Percentiles rank a stretch among this genome's conserved stretches.
Evolutionary conservation across 2,888 invertebrate species (phyloP).

Genomic region (Drosophila neoperkinsi): DNA sequence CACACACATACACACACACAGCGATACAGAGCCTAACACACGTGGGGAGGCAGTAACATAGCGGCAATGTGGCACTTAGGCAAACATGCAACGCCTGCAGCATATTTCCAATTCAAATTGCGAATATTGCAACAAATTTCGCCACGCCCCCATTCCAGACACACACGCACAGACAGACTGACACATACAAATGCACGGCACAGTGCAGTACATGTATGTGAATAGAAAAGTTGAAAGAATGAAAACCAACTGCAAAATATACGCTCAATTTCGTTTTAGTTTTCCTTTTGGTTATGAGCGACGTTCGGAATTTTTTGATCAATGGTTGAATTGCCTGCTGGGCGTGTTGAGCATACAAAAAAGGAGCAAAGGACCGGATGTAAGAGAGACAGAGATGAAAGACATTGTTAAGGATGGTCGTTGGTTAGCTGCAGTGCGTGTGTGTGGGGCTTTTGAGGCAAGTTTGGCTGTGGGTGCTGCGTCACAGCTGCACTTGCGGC

Average conservation of each 20-base stretch:
- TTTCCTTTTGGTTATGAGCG: slow-evolving; percentile 41
- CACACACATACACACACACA: background rate
- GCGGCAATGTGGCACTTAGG: slow-evolving; percentile 54
- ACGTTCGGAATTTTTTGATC: slow-evolving; percentile 56
- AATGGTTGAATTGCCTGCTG: slow-evolving; percentile 52
- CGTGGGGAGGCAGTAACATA: slow-evolving; percentile 15
- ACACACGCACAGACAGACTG: background rate
- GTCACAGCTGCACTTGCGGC: slow-evolving; percentile 47
- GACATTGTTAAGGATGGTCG: slow-evolving; percentile 27
- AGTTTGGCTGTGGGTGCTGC: slow-evolving; percentile 36
- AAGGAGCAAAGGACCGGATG: background rate
- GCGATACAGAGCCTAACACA: slow-evolving; percentile 13
- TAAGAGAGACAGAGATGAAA: background rate
- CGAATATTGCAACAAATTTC: slow-evolving; percentile 73
- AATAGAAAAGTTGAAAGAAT: slow-evolving; percentile 27
- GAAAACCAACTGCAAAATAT: slow-evolving; percentile 51
- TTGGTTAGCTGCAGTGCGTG: slow-evolving; percentile 18
- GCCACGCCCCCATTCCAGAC: slow-evolving; percentile 2
- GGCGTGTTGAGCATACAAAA: background rate
- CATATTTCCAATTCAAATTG: slow-evolving; percentile 72
- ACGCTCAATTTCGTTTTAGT: slow-evolving; percentile 60
- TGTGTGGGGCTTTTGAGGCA: slow-evolving; percentile 5
- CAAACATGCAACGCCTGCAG: slow-evolving; percentile 70
- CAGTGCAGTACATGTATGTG: background rate
- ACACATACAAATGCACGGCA: background rate